Conservation (phyloP, 2,113 vertebrate species). For the Vulpes vulpes region DNA sequence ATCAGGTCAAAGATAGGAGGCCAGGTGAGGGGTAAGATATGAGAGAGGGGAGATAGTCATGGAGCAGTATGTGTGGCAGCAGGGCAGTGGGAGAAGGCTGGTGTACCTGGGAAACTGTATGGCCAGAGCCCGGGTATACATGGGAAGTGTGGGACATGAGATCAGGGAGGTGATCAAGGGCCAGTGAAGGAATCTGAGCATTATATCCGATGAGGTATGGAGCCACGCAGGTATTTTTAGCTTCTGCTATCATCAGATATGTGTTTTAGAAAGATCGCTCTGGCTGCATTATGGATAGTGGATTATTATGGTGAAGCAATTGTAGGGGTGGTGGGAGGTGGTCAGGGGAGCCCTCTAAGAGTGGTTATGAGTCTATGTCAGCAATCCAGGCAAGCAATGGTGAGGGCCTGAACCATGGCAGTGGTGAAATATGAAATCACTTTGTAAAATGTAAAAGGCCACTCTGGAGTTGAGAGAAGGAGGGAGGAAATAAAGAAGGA, state of each 20-base stretch:
- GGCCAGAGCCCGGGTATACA: rapidly evolving
- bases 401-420: not conserved
- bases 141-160: rapidly evolving
- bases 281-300: not conserved
- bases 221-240: not conserved
- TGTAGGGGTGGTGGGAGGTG: not conserved
- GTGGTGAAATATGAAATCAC: not conserved
- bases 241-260: not conserved
- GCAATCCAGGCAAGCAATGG: not conserved
- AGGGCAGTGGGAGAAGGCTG: not conserved
- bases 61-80: not conserved
- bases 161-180: not conserved
- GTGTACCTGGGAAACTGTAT: not conserved
- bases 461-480: not conserved
- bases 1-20: not conserved
- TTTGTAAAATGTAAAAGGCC: not conserved
- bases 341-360: not conserved
- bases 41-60: not conserved
- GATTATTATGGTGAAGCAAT: too few relatives aligned
- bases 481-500: not conserved
- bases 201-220: not conserved
- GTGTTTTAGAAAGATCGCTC: not conserved
- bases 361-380: not conserved
- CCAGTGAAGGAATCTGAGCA: not conserved
- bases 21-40: not conserved